Evolutionary conservation across 2,797 vertebrate species (phyloP), one percentile per base, ranked within the genome.

Genomic region (Apogon hyalosoma): DNA sequence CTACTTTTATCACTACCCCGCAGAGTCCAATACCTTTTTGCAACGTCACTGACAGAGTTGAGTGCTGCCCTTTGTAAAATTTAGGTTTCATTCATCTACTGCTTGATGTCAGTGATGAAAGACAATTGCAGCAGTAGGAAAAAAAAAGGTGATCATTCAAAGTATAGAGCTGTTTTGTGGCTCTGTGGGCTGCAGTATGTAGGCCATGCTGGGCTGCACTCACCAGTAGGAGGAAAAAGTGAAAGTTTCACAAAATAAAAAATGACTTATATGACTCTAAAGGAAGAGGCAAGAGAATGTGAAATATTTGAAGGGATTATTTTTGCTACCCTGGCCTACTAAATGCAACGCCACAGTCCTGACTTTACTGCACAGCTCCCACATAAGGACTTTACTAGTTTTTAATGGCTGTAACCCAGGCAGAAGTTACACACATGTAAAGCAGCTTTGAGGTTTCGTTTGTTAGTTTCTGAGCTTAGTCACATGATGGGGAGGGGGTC

Each of bases 401-500:
- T 80, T 69, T 50, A 73, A 78, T 12, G 59, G 59, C 47, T 53
- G 41, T 47, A 33, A 67, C 49, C 15, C 31, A 1, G 42, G 68
- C 53, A 73, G 45, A 80, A 73, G 80, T 54, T 15, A 64, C 56
- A 78, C 50, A 64, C 63, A 79, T 85, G 59, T 61, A 79, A 63
- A 77, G 56, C 53, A 60, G 33, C 64, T 73, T 70, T 80, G 74
- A 63, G 78, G 65, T 28, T 75, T 47, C 14, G 51, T 71, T 46
- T 13, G 57, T 19, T 72, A 12, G 21, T 49, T 56, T 80, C 68
- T 47, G n/a, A 15, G 65, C 79, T 75, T 48, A 75, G 83, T 90
- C 89, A 87, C 82, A 87, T 88, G 87, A 82, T 39, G 3, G 9
- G 41, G 24, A 70, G 65, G 18, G 65, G 28, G 49, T 89, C 87